Conservation (phyloP, 2,113 vertebrate species). For the Megatriorchis doriae region DNA sequence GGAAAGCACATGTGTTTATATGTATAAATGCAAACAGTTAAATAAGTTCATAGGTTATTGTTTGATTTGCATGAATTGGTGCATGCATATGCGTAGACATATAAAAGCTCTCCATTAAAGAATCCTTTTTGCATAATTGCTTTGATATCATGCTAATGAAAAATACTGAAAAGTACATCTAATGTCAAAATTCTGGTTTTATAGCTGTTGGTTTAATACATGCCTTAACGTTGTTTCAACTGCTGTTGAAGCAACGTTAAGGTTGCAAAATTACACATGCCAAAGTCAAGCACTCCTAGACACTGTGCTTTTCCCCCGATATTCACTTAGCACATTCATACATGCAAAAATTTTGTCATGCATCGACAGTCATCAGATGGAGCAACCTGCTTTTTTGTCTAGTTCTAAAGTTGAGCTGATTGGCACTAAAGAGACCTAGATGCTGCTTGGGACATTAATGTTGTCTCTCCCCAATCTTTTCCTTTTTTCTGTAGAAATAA, state of each 20-base stretch:
- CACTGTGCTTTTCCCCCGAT: neutral
- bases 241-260: neutral
- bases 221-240: neutral
- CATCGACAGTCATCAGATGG: neutral
- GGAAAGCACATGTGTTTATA: neutral
- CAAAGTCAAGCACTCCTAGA: neutral
- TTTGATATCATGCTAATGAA: neutral
- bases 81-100: neutral
- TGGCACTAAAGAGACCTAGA: neutral
- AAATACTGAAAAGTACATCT: neutral
- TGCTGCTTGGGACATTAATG: neutral
- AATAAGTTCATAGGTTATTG: neutral
- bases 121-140: neutral
- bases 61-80: neutral
- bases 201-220: neutral
- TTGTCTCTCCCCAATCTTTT: neutral
- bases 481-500: neutral
- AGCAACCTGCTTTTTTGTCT: neutral
- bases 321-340: neutral
- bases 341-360: neutral
- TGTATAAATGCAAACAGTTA: neutral
- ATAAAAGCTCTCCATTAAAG: neutral
- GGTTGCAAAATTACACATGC: neutral
- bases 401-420: neutral
- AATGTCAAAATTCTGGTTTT: neutral